Evolutionary conservation across 2,113 vertebrate species (phyloP).

Genomic region (Rhagologus leucostigma): DNA sequence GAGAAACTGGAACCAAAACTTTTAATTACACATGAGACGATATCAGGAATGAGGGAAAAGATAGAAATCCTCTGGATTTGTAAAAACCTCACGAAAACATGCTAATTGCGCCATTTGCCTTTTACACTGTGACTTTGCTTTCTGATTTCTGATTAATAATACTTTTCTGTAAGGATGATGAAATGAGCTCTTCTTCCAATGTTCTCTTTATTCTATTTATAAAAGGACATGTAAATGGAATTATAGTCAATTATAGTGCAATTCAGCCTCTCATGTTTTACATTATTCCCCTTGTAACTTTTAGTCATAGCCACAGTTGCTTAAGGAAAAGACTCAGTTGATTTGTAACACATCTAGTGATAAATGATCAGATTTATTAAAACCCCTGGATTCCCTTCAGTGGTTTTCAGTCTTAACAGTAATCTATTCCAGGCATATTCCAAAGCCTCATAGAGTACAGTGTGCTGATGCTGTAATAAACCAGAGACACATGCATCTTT

Average conservation of each 20-base stretch:
- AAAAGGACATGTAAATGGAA: background rate
- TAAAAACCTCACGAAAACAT: background rate
- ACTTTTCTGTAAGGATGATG: background rate
- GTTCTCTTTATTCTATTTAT: background rate
- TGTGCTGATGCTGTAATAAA: background rate
- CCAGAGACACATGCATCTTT: background rate
- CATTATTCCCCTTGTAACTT: background rate
- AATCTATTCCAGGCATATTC: background rate
- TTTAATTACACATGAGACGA: background rate
- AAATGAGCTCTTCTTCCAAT: background rate
- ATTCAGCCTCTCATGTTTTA: background rate
- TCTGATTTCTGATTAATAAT: background rate
- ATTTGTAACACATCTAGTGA: background rate
- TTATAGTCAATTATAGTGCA: background rate
- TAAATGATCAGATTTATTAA: slow-evolving; percentile 16
- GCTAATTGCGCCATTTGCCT: background rate
- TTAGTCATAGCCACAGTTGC: background rate
- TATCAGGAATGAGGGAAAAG: background rate
- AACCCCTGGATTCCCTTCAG: background rate
- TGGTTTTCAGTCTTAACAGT: background rate
- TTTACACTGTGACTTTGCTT: background rate
- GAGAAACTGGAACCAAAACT: background rate
- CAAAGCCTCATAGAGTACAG: background rate
- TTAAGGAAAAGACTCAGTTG: background rate
- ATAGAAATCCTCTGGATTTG: background rate